Base-by-base conservation (phyloP, 2,113 vertebrate genomes). In the Grammomys dolichurus region DNA sequence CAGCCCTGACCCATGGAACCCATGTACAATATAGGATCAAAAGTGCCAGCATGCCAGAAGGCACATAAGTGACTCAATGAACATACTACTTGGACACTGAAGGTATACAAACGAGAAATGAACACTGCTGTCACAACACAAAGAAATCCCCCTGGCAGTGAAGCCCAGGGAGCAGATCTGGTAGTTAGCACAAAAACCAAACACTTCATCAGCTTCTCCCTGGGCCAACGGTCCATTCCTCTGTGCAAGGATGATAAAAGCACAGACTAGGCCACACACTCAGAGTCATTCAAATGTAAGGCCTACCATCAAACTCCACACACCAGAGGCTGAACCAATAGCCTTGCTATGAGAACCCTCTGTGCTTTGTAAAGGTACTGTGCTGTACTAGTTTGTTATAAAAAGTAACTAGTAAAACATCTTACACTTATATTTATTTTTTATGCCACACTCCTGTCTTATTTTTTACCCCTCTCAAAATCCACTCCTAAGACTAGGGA, bases 381-480 rank as follows among this genome's bases (percentile, higher is more conserved):
- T 14, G 58, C 40, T 72, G 31, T 31, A 81, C 31, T 31, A 28
- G 51, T 58, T 33, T 60, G 19, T 78, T 88, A 46, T 56, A 78
- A 87, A 85, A 85, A 69, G 36, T 51, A 93, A 87, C 67, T 60
- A 80, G 40, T 40, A 60, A 81, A 81, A 88, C 14, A 72, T 31
- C 22, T 80, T 60, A 72, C 17, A n/a, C 76, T 56, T 56, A 31
- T 11, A 93, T 60, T 93, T 88, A 88, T 60, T 88, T 93, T 72
- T 31, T 60, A 72, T 78, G 46, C 22, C 10, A 88, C 24, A 81
- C 16, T 89, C 56, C 31, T 78, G 58, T 33, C 48, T 51, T 5
- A 33, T 36, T 17, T 69, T 36, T 22, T 36, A 2, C 9, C 5
- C 40, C 19, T 70, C 40, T 87, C n/a, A n/a, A 87, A 72, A 69